Evolutionary conservation across 1,140 invertebrate genomes (phyloP), one percentile per base, ranked within the genome.

Genomic region (Drosophila trapezifrons): DNA sequence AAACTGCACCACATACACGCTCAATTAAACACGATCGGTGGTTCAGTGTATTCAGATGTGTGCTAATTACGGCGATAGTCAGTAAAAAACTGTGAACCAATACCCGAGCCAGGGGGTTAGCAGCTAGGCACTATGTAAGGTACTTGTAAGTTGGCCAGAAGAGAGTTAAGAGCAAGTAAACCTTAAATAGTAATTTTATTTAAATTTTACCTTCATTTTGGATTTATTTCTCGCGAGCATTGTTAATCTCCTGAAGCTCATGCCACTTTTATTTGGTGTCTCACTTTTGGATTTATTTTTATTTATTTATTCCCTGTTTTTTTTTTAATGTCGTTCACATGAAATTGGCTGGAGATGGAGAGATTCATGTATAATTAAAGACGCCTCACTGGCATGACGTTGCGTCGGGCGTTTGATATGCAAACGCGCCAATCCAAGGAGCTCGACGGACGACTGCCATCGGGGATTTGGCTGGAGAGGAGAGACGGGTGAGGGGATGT

Each of bases 21-120:
- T 90, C 89, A 90, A 90, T 90, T 90, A 90, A 90, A 90, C 89
- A 87, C 74, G 81, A 80, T 84, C 74, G 77, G 75, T 89, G 83
- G 64, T 69, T 27, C 18, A 43, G 60, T 55, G 29, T 35, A 22
- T 13, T 55, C 52, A 18, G 80, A 79, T 80, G 74, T 74, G 32
- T 79, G 83, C 83, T 87, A 86, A 86, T 86, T 87, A 79, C 58
- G 59, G 63, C 32, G 32, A 40, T 0, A 52, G 29, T 37, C 20
- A 20, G 12, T 60, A 42, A 46, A 40, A 65, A 58, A 42, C n/a
- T n/a, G n/a, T n/a, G n/a, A 55, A 52, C 42, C 38, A 38, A 32
- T 67, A 32, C 17, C 20, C 27, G 10, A 27, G 18, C n/a, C 37
- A 46, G 22, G 20, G 10, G 18, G 22, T 47, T 38, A 15, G n/a